These are phyloP conservation scores for Halcyon smyrnensis DNA, from an alignment of 2,797 vertebrate species.

Conservation along the genomic window DNA sequence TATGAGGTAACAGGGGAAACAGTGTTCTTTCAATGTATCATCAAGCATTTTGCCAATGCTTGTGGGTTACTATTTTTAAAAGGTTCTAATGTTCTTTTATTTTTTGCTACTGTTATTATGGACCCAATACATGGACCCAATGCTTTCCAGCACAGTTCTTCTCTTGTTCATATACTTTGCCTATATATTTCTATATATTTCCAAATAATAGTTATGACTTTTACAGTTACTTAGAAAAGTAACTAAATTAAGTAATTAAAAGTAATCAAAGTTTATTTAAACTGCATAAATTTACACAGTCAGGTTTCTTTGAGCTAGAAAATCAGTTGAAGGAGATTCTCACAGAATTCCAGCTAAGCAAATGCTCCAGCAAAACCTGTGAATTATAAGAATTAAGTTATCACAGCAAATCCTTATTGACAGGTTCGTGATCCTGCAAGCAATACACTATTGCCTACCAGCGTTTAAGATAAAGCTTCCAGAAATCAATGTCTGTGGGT, in stretches of 20 bases:
- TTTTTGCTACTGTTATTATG: neutral
- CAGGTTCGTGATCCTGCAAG: neutral
- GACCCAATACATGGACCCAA: neutral
- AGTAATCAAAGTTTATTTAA: neutral
- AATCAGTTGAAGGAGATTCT: neutral
- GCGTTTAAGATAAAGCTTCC: neutral
- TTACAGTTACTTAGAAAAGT: neutral
- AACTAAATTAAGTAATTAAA: neutral
- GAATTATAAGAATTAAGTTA: constrained; percentile 7
- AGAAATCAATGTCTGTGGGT: neutral
- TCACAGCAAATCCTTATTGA: constrained; percentile 20
- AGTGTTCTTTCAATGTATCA: neutral
- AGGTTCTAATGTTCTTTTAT: neutral
- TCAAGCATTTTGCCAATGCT: neutral
- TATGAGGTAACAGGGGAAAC: neutral
- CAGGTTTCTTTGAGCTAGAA: neutral
- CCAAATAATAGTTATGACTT: neutral
- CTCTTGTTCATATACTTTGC: neutral
- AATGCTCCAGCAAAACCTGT: neutral
- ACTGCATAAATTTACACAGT: neutral
- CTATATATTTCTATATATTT: neutral
- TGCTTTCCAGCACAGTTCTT: neutral
- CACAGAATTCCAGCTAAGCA: neutral
- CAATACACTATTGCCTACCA: neutral
- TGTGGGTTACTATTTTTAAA: neutral